Base-by-base conservation (phyloP, 2,797 vertebrate genomes). In the Eurystomus glaucurus region DNA sequence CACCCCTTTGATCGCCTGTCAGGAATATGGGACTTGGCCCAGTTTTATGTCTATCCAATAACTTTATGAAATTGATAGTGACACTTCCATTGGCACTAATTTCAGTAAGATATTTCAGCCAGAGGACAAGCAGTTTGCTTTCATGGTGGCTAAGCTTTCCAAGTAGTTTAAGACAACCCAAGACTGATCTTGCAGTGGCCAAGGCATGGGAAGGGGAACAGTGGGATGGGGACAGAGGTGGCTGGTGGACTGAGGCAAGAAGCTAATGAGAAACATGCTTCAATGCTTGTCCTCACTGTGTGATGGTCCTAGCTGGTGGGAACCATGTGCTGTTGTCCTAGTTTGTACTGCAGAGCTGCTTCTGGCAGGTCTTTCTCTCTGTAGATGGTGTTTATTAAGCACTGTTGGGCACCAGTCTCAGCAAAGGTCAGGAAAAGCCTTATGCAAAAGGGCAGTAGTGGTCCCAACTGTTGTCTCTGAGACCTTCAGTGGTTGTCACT, bases 51-150 rank as follows among this genome's bases (percentile, higher is more conserved):
- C 94, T 96, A 94, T 98, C 97, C 98, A 98, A 96, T 98, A 98
- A 98, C 97, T 92, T 98, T 98, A 98, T 98, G 98, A 98, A 98
- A 99, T 98, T 98, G 98, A 98, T 98, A 97, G 97, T 96, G 98
- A 98, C 98, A 96, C 97, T 98, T 98, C 97, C 95, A 97, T 97
- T 98, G 98, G 98, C 97, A 97, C 96, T 98, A 87, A 97, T 98
- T 98, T 98, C 97, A 97, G 88, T 96, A 93, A 97, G 97, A 97
- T 93, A 92, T 91, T 96, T 94, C 96, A 98, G 97, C 97, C 98
- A 98, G 98, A 98, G 98, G 97, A 98, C 97, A 94, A 97, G 96
- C 35, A 11, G 88, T 97, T 98, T 97, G 84, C 97, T 96, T 97
- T 96, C 95, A 84, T 80, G 95, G 96, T 3, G 6, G 95, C 97